Percentiles rank a stretch among this genome's conserved stretches.
Conservation (phyloP, 2,888 invertebrate genomes). For the Ametastegia equiseti region DNA sequence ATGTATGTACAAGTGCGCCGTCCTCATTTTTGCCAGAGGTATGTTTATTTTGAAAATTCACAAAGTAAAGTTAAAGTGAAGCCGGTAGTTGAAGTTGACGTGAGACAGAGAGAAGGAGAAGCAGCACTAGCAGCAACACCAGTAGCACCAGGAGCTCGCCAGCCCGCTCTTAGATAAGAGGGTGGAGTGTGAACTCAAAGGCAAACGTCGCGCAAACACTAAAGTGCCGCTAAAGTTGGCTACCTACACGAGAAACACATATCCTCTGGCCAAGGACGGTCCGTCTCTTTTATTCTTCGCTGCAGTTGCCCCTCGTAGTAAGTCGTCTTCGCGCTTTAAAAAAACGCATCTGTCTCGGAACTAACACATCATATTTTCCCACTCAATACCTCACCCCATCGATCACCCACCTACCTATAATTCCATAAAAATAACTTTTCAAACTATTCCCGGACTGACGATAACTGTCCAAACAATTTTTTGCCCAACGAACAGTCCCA, state of each 20-base stretch:
- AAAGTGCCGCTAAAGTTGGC: slow-evolving; percentile 44
- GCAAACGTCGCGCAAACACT: slow-evolving; percentile 37
- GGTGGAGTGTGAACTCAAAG: slow-evolving; percentile 42
- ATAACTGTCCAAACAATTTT: not conserved
- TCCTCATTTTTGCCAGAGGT: slow-evolving; percentile 38
- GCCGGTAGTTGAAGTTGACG: slow-evolving; percentile 17
- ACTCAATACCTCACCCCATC: not conserved
- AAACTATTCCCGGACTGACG: not conserved
- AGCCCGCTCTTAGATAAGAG: slow-evolving; percentile 20
- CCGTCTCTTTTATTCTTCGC: not conserved
- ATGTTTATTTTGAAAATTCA: slow-evolving; percentile 46
- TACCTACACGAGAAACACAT: slow-evolving; percentile 35
- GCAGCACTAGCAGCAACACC: not conserved
- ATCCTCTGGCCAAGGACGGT: slow-evolving; percentile 15
- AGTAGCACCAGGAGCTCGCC: not conserved
- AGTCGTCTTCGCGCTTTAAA: not conserved
- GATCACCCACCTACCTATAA: not conserved
- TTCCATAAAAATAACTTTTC: too few relatives aligned
- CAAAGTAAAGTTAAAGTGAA: slow-evolving; percentile 37
- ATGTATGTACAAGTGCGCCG: not conserved
- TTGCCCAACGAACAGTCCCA: too few relatives aligned
- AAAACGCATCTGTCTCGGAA: not conserved
- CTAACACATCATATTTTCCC: not conserved
- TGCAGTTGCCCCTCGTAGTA: not conserved
- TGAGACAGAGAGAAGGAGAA: not conserved